phyloP scores from a whole-genome alignment of 2,113 vertebrate genomes.

The Plecotus auritus region DNA sequence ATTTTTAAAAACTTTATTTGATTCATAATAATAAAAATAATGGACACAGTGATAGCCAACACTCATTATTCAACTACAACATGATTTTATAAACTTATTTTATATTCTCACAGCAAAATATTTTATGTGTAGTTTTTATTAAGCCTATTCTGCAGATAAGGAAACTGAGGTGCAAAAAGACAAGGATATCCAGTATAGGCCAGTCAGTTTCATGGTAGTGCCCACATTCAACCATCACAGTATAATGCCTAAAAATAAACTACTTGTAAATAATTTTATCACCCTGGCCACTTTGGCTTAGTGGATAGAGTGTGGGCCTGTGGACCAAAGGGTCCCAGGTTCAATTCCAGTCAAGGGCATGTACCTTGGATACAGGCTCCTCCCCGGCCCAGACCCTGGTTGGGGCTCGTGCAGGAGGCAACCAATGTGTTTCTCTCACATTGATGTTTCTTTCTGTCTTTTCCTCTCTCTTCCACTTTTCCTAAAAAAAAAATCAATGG shows the following conservation, averaged over 20 bases:
- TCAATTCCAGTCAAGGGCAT: too few relatives aligned
- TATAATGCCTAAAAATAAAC: neutral
- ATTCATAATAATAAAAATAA: neutral
- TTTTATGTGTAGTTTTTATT: neutral
- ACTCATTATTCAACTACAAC: neutral
- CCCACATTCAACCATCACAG: neutral
- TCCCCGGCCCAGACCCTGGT: too few relatives aligned
- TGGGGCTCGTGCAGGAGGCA: too few relatives aligned
- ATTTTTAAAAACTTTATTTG: slow-evolving; percentile 15
- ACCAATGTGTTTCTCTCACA: too few relatives aligned
- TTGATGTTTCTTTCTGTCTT: too few relatives aligned
- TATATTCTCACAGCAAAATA: neutral
- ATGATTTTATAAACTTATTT: neutral
- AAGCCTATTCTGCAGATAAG: neutral
- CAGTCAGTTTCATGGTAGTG: neutral
- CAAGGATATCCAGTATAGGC: neutral
- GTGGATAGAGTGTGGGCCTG: too few relatives aligned
- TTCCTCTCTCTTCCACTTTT: too few relatives aligned
- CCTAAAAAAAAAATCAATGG: too few relatives aligned
- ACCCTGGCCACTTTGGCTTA: too few relatives aligned
- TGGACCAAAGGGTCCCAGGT: too few relatives aligned
- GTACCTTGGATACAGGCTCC: too few relatives aligned
- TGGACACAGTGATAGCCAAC: neutral
- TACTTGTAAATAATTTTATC: neutral
- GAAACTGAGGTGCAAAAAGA: neutral